Evolutionary conservation across 2,888 invertebrate genomes (phyloP).

Genomic region (Volucella inflata): DNA sequence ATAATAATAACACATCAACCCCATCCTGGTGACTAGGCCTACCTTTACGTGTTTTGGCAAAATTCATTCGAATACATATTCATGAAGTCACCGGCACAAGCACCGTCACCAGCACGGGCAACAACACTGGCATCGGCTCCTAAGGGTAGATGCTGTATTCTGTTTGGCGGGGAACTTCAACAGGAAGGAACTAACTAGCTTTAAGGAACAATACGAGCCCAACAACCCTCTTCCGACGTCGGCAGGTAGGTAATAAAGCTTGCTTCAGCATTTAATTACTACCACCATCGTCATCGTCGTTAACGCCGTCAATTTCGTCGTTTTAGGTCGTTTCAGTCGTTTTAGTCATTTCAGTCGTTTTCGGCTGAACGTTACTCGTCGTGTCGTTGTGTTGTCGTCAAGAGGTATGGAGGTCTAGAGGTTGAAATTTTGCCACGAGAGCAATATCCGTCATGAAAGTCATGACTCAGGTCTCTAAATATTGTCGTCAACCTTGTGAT

Average conservation of each 20-base stretch:
- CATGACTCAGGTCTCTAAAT: constrained; percentile 30
- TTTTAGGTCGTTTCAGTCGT: too few relatives aligned
- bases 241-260: not conserved
- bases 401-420: too few relatives aligned
- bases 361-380: too few relatives aligned
- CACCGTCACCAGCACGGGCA: too few relatives aligned
- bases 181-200: constrained; percentile 31
- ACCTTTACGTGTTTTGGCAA: constrained; percentile 50
- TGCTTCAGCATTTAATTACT: constrained; percentile 57
- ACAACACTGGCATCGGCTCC: too few relatives aligned
- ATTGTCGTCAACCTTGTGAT: constrained; percentile 1
- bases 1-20: too few relatives aligned
- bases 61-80: constrained; percentile 58
- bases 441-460: constrained; percentile 55
- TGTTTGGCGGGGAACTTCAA: not conserved
- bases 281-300: not conserved
- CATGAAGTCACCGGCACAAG: constrained; percentile 36
- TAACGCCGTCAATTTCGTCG: not conserved
- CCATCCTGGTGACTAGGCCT: not conserved
- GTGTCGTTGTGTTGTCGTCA: too few relatives aligned
- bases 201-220: constrained; percentile 43
- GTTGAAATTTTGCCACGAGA: constrained; percentile 10
- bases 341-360: too few relatives aligned
- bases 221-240: constrained; percentile 25
- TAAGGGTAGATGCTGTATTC: constrained; percentile 3